These are phyloP conservation scores for Oreotrochilus melanogaster DNA, from an alignment of 2,113 vertebrate genomes.

Conservation along the genomic window DNA sequence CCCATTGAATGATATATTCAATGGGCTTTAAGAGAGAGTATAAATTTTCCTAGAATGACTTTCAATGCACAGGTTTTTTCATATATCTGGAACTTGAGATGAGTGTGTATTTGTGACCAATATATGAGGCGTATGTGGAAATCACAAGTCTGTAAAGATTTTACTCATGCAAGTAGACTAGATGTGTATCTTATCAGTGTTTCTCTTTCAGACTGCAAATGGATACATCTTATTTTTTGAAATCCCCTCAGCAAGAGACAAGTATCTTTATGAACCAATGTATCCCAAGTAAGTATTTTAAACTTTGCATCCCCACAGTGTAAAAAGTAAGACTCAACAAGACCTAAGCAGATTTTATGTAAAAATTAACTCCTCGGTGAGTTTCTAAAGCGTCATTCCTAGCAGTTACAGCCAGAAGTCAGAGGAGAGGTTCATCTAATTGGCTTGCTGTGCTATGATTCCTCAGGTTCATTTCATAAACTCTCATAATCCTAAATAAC, in stretches of 20 bases:
- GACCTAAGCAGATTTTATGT: background rate
- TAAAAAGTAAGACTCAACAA: background rate
- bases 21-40: background rate
- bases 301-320: background rate
- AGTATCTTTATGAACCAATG: slow-evolving; percentile 93
- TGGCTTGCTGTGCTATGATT: background rate
- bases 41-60: background rate
- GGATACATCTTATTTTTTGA: slow-evolving; percentile 97
- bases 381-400: background rate
- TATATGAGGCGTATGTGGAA: background rate
- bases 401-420: background rate
- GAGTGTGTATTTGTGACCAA: background rate
- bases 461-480: background rate
- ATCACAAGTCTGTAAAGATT: background rate
- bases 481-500: background rate
- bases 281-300: slow-evolving; percentile 91
- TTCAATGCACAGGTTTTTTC: rapidly evolving
- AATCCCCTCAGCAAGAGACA: slow-evolving; percentile 87
- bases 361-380: background rate
- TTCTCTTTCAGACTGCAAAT: slow-evolving; percentile 90
- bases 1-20: background rate
- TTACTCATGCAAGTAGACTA: background rate
- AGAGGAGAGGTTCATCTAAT: background rate
- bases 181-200: background rate
- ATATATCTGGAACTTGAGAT: background rate